phyloP scores from a whole-genome alignment of 2,113 vertebrate species.

The Hippocampus zosterae region DNA sequence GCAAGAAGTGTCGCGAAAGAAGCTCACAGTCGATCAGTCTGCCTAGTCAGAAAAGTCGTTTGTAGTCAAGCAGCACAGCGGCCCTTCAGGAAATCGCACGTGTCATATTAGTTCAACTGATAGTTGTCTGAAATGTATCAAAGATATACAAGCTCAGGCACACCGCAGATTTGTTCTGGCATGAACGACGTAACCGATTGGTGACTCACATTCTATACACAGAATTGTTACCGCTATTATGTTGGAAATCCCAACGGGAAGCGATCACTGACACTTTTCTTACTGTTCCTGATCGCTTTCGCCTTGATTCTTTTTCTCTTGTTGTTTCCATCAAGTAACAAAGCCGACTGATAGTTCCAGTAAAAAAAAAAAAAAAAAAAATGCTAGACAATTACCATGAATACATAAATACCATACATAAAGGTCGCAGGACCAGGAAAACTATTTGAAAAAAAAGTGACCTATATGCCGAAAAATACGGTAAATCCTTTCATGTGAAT shows the following conservation, averaged over 20 bases:
- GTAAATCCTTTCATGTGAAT: too few species aligned
- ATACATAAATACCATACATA: too few species aligned
- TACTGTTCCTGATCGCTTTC: background rate
- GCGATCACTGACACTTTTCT: conserved; percentile 11
- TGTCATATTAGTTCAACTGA: background rate
- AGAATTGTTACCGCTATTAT: conserved; percentile 23
- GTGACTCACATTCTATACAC: conserved; percentile 8
- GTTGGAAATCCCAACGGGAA: conserved; percentile 26
- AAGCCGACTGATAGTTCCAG: background rate
- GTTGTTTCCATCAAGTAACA: background rate
- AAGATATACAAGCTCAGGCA: background rate
- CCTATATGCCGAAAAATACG: too few species aligned
- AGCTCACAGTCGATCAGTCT: background rate
- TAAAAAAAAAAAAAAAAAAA: too few species aligned
- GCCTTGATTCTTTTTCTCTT: too few species aligned
- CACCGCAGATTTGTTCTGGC: background rate
- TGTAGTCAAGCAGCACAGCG: background rate
- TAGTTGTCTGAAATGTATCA: background rate
- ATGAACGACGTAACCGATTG: background rate
- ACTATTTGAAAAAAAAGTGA: too few species aligned
- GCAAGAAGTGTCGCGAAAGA: background rate
- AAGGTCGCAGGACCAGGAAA: too few species aligned
- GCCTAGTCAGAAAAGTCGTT: background rate
- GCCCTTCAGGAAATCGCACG: background rate
- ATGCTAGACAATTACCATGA: background rate